A percentile compares a stretch with the other conserved stretches of the same genome.
phyloP scores from a whole-genome alignment of 2,888 invertebrate genomes.

The Parascotia fuliginaria region DNA sequence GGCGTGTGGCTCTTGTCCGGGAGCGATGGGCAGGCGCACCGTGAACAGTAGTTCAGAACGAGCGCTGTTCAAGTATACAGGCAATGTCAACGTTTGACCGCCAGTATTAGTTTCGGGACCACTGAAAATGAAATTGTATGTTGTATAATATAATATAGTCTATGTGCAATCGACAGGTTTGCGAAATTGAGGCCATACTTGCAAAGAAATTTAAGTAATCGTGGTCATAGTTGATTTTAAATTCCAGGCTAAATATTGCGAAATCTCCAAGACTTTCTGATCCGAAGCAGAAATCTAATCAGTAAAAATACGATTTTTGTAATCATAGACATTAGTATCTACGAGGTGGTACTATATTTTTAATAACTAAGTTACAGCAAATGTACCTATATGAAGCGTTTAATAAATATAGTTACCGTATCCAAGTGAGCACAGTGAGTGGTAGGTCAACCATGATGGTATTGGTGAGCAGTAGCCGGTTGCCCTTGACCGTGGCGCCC shows the following conservation, averaged over 20 bases:
- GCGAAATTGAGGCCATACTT: too few relatives aligned
- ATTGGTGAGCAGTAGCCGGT: conserved; percentile 95
- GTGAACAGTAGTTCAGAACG: conserved; percentile 97
- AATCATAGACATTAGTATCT: too few relatives aligned
- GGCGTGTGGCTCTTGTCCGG: conserved; percentile 96
- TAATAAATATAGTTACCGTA: conserved; percentile 82
- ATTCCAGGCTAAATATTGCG: too few relatives aligned
- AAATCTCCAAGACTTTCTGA: too few relatives aligned
- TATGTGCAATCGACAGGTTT: too few relatives aligned
- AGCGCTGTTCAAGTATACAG: conserved; percentile 98
- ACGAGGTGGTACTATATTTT: too few relatives aligned
- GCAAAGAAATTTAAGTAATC: too few relatives aligned
- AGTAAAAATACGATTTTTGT: too few relatives aligned
- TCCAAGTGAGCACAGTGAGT: conserved; percentile 95
- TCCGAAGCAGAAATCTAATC: too few relatives aligned
- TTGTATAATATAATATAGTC: too few relatives aligned
- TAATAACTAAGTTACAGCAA: too few relatives aligned
- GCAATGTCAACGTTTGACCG: conserved; percentile 91
- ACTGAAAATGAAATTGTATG: conserved; percentile 50
- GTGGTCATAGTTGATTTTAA: too few relatives aligned
- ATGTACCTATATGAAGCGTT: not conserved
- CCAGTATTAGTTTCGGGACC: conserved; percentile 71
- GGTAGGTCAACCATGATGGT: conserved; percentile 98
- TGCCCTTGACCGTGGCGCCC: conserved; percentile 97
- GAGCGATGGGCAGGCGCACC: conserved; percentile 95